Conservation (phyloP, 2,888 invertebrate species). For the Brachypalpus laphriformis region DNA sequence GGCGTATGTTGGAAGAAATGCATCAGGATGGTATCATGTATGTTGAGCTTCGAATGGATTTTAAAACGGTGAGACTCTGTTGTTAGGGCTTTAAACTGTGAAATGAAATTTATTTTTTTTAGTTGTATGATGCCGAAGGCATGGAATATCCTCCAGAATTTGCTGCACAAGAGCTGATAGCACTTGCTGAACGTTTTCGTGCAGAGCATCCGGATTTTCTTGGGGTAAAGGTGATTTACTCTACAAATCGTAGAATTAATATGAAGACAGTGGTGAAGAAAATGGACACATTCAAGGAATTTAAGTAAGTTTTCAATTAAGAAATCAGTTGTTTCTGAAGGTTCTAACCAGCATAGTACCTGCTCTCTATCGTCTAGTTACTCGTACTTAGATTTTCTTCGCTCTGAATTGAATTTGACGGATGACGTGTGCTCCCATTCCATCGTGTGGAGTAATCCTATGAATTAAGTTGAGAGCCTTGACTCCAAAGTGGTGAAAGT, state of each 20-base stretch:
- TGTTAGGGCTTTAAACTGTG: background rate
- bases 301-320: slow-evolving; percentile 80
- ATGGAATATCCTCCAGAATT: slow-evolving; percentile 83
- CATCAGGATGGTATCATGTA: slow-evolving; percentile 86
- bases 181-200: slow-evolving; percentile 83
- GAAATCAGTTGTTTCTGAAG: too few relatives aligned
- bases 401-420: too few relatives aligned
- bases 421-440: too few relatives aligned
- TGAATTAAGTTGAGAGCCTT: too few relatives aligned
- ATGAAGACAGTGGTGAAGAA: slow-evolving; percentile 65
- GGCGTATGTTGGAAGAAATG: slow-evolving; percentile 84
- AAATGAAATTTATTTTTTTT: slow-evolving; percentile 14
- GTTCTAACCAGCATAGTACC: too few relatives aligned
- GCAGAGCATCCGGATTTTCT: slow-evolving; percentile 84
- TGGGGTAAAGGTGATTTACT: slow-evolving; percentile 85
- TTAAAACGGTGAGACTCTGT: slow-evolving; percentile 75
- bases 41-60: slow-evolving; percentile 84
- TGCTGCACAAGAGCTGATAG: slow-evolving; percentile 81
- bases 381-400: too few relatives aligned
- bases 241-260: slow-evolving; percentile 76
- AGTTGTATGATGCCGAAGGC: slow-evolving; percentile 85
- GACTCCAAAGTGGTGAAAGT: too few relatives aligned
- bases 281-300: slow-evolving; percentile 76
- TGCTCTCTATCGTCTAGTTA: too few relatives aligned
- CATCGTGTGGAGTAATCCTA: too few relatives aligned